phyloP scores from a whole-genome alignment of 2,113 vertebrate species.

The Gorsachius goisagi region DNA sequence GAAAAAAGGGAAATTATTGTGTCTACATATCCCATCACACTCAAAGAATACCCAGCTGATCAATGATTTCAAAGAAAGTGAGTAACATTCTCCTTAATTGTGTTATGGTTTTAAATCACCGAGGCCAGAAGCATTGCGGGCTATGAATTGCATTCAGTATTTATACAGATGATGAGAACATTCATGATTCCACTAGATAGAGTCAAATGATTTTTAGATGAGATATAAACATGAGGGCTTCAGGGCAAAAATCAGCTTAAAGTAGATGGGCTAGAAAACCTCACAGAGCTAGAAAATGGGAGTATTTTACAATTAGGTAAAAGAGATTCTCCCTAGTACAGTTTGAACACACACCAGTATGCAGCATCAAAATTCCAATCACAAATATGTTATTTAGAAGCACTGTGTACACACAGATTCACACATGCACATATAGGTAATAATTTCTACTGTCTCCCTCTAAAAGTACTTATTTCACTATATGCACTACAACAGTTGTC shows the following conservation, averaged over 20 bases:
- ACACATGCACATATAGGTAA: background rate
- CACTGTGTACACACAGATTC: background rate
- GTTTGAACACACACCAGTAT: background rate
- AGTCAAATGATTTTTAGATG: slow-evolving; percentile 9
- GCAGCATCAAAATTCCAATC: background rate
- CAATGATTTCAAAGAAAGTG: background rate
- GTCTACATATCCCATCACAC: background rate
- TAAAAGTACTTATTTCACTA: background rate
- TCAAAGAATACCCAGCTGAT: background rate
- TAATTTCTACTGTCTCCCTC: background rate
- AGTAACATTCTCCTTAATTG: background rate
- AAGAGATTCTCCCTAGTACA: background rate
- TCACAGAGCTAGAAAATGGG: background rate
- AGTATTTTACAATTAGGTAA: background rate
- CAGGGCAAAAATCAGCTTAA: background rate
- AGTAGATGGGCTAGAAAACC: background rate
- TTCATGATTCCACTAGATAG: background rate
- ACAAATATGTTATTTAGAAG: background rate
- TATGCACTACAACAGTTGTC: background rate
- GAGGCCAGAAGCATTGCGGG: background rate
- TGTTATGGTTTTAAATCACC: background rate
- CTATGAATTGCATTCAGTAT: background rate
- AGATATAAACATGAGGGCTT: background rate
- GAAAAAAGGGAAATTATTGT: background rate
- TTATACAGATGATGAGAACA: slow-evolving; percentile 6